phyloP scores from a whole-genome alignment of 2,797 vertebrate genomes.

The Clarias pachynema region DNA sequence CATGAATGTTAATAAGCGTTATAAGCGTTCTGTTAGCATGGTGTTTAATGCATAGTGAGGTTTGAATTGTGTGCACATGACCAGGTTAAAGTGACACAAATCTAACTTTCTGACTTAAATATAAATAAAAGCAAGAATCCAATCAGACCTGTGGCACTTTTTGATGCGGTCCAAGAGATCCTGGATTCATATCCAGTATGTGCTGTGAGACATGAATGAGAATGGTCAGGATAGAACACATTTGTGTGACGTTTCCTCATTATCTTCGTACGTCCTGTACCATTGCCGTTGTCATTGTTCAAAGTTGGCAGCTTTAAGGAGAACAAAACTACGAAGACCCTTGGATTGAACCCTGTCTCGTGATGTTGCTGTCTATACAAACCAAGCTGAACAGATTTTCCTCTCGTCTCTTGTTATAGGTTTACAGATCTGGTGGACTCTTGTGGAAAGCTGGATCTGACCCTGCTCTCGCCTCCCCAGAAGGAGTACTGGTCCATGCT shows the following conservation, averaged over 20 bases:
- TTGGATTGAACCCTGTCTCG: no score
- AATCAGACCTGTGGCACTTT: neutral
- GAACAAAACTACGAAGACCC: no score
- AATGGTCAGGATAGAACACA: neutral
- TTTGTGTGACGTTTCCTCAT: neutral
- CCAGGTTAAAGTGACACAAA: neutral
- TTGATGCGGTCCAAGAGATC: neutral
- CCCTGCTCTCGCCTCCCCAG: constrained; percentile 83
- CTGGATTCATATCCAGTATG: neutral
- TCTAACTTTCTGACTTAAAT: neutral
- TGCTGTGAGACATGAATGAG: neutral
- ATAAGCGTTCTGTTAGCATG: neutral
- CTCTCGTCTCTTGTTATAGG: constrained; percentile 68
- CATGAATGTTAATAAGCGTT: neutral
- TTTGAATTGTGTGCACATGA: neutral
- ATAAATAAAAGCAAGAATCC: neutral
- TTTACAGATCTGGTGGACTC: constrained; percentile 89
- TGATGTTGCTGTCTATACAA: neutral
- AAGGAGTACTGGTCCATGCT: constrained; percentile 95
- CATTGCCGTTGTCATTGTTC: neutral
- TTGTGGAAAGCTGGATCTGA: constrained; percentile 85
- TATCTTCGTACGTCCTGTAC: no score
- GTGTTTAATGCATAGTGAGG: neutral
- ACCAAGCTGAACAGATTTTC: neutral
- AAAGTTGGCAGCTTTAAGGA: neutral